These are phyloP conservation scores for Aphidius ervi DNA, from an alignment of 1,140 invertebrate genomes.

Conservation along the genomic window DNA sequence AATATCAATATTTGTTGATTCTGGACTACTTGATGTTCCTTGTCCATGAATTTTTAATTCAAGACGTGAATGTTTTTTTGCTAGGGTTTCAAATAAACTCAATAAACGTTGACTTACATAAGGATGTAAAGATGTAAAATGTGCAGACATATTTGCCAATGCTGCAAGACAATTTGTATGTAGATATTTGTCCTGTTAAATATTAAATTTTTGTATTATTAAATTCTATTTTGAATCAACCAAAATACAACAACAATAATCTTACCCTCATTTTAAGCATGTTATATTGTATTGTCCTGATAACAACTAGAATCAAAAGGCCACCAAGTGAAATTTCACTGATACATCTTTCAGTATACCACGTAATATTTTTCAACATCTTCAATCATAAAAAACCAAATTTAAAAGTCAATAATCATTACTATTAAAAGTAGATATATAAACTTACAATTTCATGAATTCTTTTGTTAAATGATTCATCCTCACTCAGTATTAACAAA, in stretches of 20 bases:
- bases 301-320: conserved; percentile 90
- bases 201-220: too few species aligned
- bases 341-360: conserved; percentile 88
- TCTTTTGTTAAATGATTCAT: conserved; percentile 90
- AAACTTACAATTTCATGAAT: conserved; percentile 89
- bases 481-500: conserved; percentile 93
- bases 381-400: conserved; percentile 39
- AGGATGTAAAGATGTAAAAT: conserved; percentile 90
- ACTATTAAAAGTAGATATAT: too few species aligned
- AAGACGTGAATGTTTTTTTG: conserved; percentile 70
- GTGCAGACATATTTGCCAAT: conserved; percentile 95
- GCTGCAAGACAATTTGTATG: conserved; percentile 97
- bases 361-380: conserved; percentile 81
- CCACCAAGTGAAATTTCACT: conserved; percentile 93
- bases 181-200: conserved; percentile 80
- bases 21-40: conserved; percentile 22
- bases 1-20: conserved; percentile 30
- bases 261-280: conserved; percentile 89
- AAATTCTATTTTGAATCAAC: too few species aligned
- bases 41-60: conserved; percentile 50
- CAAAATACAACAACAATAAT: conserved; percentile 12
- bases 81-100: conserved; percentile 82
- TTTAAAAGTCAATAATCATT: too few species aligned
- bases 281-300: conserved; percentile 96
- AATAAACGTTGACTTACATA: conserved; percentile 93